phyloP scores from a whole-genome alignment of 2,113 vertebrate genomes.

The Genyomyrus donnyi region DNA sequence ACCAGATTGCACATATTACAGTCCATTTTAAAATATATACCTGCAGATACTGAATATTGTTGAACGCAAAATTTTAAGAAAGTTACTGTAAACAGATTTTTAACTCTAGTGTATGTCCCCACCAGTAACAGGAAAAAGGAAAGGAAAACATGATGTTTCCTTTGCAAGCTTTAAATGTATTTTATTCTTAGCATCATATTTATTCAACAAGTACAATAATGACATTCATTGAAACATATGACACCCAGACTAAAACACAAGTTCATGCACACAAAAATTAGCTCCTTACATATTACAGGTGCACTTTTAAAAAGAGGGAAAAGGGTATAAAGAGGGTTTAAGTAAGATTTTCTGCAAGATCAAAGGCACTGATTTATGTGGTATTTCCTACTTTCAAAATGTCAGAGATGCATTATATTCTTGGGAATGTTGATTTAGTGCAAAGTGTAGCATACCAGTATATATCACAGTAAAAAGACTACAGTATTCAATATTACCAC shows the following conservation, averaged over 20 bases:
- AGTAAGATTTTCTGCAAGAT: conserved; percentile 14
- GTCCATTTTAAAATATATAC: neutral
- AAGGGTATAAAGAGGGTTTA: neutral
- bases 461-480: conserved; percentile 30
- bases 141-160: neutral
- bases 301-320: neutral
- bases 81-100: neutral
- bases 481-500: conserved; percentile 21
- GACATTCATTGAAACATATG: conserved; percentile 18
- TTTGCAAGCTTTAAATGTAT: conserved; percentile 6
- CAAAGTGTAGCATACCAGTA: conserved; percentile 34
- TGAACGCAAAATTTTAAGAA: neutral
- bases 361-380: conserved; percentile 44
- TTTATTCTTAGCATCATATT: neutral
- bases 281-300: neutral
- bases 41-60: neutral
- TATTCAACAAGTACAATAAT: neutral
- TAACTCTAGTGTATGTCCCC: neutral
- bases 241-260: conserved; percentile 14
- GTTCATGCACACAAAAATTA: neutral
- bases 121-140: neutral
- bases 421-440: conserved; percentile 41
- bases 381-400: conserved; percentile 17
- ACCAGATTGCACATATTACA: conserved; percentile 44
- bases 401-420: conserved; percentile 19